phyloP scores from a whole-genome alignment of 2,113 vertebrate species.

The Chloroceryle aenea region DNA sequence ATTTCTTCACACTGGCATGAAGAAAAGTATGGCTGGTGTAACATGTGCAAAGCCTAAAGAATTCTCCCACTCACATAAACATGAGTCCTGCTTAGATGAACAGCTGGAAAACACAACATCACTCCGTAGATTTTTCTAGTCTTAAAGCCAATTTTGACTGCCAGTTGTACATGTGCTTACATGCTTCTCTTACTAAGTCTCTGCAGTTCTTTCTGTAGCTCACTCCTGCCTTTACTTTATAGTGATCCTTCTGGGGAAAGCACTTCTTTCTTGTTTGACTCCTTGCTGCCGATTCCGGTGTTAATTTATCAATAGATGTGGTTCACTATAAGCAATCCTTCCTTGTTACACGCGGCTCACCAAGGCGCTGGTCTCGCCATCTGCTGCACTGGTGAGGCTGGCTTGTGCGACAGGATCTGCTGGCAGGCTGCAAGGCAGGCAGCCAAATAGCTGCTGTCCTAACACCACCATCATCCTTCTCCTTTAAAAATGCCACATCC shows the following conservation, averaged over 20 bases:
- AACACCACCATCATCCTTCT: not conserved
- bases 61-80: rapidly evolving
- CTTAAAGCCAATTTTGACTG: not conserved
- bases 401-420: not conserved
- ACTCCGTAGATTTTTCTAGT: not conserved
- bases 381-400: not conserved
- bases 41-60: not conserved
- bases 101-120: not conserved
- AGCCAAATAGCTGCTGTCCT: slow-evolving; percentile 34
- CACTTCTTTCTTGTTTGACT: not conserved
- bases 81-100: not conserved
- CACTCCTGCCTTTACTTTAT: not conserved
- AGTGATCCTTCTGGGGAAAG: not conserved
- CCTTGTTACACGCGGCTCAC: not conserved
- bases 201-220: not conserved
- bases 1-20: not conserved
- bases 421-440: slow-evolving; percentile 16
- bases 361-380: not conserved
- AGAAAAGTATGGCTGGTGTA: rapidly evolving
- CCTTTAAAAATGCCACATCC: not conserved
- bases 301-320: not conserved
- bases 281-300: not conserved
- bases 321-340: not conserved
- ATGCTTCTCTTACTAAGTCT: rapidly evolving
- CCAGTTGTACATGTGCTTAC: not conserved